phyloP scores from a whole-genome alignment of 2,888 invertebrate genomes.

The Pogonocherus hispidulus region DNA sequence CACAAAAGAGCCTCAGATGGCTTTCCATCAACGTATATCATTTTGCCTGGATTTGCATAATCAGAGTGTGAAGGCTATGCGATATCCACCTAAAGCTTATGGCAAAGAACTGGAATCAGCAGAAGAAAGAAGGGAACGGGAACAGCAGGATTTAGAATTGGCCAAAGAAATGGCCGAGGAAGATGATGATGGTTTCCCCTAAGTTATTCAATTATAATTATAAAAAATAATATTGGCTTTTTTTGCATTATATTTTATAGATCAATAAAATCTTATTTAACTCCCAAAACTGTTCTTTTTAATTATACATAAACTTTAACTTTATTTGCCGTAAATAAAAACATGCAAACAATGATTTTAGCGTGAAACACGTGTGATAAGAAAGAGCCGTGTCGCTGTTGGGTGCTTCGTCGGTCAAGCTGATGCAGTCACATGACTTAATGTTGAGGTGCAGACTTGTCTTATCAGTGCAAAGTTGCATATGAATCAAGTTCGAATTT shows the following conservation, averaged over 20 bases:
- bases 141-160: conserved; percentile 97
- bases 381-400: no score
- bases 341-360: no score
- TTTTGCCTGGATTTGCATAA: conserved; percentile 99
- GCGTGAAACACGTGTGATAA: no score
- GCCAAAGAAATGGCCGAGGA: conserved; percentile 99
- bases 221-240: conserved; percentile 18
- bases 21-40: conserved; percentile 96
- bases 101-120: conserved; percentile 98
- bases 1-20: conserved; percentile 94
- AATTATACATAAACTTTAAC: no score
- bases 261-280: conserved; percentile 29
- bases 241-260: conserved; percentile 27
- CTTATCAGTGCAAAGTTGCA: no score
- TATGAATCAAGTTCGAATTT: no score
- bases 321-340: no score
- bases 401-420: no score
- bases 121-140: conserved; percentile 94
- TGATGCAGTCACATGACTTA: no score
- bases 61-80: conserved; percentile 99
- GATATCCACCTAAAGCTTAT: conserved; percentile 99
- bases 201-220: conserved; percentile 49
- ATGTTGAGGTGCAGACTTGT: no score
- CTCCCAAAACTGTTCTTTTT: no score
- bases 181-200: conserved; percentile 91